Percentiles rank a stretch among this genome's conserved stretches.
phyloP scores from a whole-genome alignment of 2,113 vertebrate species.

The Eulemur macaco region DNA sequence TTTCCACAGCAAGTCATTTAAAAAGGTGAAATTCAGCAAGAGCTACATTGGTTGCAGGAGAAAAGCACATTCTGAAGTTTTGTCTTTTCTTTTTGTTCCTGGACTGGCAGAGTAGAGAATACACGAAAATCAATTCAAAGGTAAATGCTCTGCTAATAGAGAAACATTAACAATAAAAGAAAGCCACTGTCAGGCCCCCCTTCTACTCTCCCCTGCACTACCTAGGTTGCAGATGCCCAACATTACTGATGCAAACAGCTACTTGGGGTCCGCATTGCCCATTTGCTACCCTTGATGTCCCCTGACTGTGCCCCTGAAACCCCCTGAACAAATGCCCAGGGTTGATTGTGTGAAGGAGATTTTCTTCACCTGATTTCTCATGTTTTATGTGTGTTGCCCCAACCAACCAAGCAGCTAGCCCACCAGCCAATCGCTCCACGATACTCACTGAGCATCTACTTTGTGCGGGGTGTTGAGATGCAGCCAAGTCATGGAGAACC shows the following conservation, averaged over 20 bases:
- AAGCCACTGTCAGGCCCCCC: background rate
- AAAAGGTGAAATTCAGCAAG: slow-evolving; percentile 29
- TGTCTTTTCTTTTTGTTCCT: slow-evolving; percentile 28
- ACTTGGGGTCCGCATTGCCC: background rate
- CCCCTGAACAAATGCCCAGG: background rate
- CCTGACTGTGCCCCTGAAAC: background rate
- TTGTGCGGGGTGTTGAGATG: background rate
- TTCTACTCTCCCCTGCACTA: background rate
- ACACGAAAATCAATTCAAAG: background rate
- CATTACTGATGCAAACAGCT: background rate
- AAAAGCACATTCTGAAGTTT: background rate
- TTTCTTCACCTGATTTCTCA: background rate
- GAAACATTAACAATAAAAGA: background rate
- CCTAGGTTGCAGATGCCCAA: too few species aligned
- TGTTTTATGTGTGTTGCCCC: too few species aligned
- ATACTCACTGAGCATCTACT: background rate
- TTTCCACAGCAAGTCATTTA: background rate
- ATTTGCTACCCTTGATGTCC: background rate
- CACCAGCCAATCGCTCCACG: background rate
- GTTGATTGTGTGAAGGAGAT: background rate
- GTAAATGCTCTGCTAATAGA: background rate
- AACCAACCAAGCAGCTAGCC: background rate
- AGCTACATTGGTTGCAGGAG: background rate
- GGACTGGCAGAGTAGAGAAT: background rate
- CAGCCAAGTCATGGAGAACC: background rate